Base-by-base conservation (phyloP, 2,888 invertebrate species). In the Acleris cristana region DNA sequence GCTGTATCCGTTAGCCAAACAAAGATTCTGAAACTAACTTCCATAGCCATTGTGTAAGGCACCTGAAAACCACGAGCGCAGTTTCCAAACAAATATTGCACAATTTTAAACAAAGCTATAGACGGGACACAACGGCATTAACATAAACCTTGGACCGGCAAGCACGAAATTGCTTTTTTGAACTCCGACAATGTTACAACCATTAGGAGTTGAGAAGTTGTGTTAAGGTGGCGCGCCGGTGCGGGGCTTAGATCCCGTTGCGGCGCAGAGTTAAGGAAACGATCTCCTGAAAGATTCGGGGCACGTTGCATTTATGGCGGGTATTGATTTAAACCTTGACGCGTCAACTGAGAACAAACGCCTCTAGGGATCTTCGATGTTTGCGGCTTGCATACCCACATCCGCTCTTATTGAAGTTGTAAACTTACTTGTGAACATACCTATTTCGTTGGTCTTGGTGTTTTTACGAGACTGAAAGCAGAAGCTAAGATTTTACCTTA, bases 71-170 rank as follows among this genome's bases (percentile, higher is more conserved):
- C 84, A 74, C 83, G 76, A 82, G 79, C 81, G 82, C 83, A 85
- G 83, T 88, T 88, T 82, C 77, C 75, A 83, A 89, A 87, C 86
- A 86, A 88, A 85, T 82, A 88, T 86, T 85, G 88, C 81, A 86
- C 84, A 88, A 87, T 90, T 90, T 90, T 85, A 87, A 90, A 89
- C 86, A 89, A 89, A 89, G 81, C 81, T 87, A 87, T 87, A 83
- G 85, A 87, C 83, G 84, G 80, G 77, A 83, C 80, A 77, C 77
- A 74, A 72, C 71, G 74, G 78, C 79, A 90, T 90, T 92, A 91
- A 80, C 90, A 91, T 91, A 91, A 90, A 89, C 84, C 82, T 86
- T 79, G 79, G 80, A 82, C 83, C 77, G 77, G 80, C 81, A 78
- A 81, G 80, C 80, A 76, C 82, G 80, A 85, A 90, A 91, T 90